phyloP scores from a whole-genome alignment of 2,797 vertebrate genomes.

The Nyctibius grandis region DNA sequence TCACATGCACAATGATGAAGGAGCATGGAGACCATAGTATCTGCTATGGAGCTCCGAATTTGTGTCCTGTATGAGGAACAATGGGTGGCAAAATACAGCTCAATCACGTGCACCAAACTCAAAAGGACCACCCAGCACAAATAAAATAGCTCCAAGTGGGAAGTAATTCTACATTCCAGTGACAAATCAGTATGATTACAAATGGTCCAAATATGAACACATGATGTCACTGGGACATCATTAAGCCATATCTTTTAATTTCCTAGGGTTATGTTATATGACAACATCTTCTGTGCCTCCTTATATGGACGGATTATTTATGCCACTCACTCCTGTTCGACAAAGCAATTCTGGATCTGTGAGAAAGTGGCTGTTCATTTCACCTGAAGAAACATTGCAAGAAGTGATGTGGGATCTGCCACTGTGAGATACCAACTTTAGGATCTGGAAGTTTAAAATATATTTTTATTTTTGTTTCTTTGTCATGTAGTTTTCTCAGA shows the following conservation, averaged over 20 bases:
- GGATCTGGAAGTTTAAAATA: background rate
- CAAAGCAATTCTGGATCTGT: constrained; percentile 20
- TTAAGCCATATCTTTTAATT: background rate
- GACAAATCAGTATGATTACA: background rate
- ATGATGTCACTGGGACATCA: background rate
- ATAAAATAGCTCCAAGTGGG: background rate
- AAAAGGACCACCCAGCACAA: background rate
- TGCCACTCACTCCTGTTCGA: background rate
- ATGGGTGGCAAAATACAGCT: background rate
- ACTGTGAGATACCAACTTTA: background rate
- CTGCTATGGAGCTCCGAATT: background rate
- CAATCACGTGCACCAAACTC: background rate
- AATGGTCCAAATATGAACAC: background rate
- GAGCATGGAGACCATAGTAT: background rate
- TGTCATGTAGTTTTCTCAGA: background rate
- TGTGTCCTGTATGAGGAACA: background rate
- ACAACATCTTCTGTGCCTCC: background rate
- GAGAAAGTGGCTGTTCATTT: background rate
- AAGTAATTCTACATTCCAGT: background rate
- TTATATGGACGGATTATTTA: background rate
- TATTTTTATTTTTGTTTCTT: background rate
- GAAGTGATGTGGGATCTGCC: background rate
- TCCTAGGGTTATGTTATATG: background rate
- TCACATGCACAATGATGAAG: background rate
- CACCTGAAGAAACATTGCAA: background rate